These are phyloP conservation scores for Gavia stellata DNA, from an alignment of 2,113 vertebrate species.

Conservation along the genomic window DNA sequence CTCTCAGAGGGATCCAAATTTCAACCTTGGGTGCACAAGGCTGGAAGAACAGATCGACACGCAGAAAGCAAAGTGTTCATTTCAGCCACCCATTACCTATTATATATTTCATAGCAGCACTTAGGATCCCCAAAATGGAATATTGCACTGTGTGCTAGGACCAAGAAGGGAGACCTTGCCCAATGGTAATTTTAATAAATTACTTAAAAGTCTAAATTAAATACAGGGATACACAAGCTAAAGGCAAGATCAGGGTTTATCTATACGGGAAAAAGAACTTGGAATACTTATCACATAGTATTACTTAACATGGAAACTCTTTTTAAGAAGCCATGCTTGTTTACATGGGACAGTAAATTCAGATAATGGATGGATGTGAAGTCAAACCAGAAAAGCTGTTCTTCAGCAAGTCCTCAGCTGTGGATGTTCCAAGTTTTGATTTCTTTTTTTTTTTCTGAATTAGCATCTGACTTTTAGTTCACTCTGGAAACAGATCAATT, in stretches of 20 bases:
- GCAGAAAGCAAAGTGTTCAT: background rate
- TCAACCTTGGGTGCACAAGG: background rate
- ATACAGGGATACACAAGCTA: background rate
- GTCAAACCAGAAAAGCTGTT: background rate
- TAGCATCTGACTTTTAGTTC: background rate
- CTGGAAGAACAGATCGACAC: background rate
- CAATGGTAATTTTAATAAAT: background rate
- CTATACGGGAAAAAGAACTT: background rate
- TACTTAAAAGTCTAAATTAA: background rate
- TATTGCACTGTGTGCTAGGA: background rate
- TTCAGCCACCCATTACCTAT: background rate
- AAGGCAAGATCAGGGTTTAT: background rate
- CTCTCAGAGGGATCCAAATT: background rate
- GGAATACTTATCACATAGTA: background rate
- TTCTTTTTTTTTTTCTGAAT: background rate
- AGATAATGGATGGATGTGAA: background rate
- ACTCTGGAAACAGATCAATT: background rate
- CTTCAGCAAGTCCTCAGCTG: background rate
- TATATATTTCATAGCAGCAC: background rate
- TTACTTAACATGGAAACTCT: background rate
- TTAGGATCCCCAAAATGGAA: background rate
- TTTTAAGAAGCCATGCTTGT: background rate
- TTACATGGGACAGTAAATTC: background rate
- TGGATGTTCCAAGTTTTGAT: background rate
- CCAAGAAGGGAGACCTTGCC: background rate